Percentiles rank a stretch among this genome's conserved stretches.
Evolutionary conservation across 2,797 vertebrate species (phyloP).

Genomic region (Pangasius sanitwongsei): DNA sequence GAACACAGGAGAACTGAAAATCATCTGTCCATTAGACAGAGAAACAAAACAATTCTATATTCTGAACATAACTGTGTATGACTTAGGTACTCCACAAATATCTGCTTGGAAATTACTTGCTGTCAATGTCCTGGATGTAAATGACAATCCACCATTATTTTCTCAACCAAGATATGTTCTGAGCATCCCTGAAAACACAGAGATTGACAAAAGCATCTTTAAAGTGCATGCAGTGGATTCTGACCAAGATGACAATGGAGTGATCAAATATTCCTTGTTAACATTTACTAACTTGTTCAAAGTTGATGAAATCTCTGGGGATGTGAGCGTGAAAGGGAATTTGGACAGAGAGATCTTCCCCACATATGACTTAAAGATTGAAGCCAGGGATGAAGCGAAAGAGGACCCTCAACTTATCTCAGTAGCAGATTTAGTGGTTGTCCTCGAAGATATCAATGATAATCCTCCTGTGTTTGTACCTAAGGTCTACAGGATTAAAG

Average conservation of each 20-base stretch:
- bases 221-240: slow-evolving; percentile 80
- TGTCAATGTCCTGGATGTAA: slow-evolving; percentile 87
- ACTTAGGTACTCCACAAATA: slow-evolving; percentile 86
- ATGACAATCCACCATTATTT: slow-evolving; percentile 90
- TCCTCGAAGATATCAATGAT: slow-evolving; percentile 90
- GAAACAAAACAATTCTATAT: slow-evolving; percentile 89
- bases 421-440: slow-evolving; percentile 77
- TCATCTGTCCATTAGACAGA: slow-evolving; percentile 86
- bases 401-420: slow-evolving; percentile 82
- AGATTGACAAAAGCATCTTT: slow-evolving; percentile 78
- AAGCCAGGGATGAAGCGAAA: slow-evolving; percentile 87
- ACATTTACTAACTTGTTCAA: slow-evolving; percentile 83
- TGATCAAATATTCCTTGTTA: slow-evolving; percentile 81
- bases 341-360: slow-evolving; percentile 87
- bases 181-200: slow-evolving; percentile 81
- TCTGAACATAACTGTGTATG: slow-evolving; percentile 90
- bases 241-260: slow-evolving; percentile 82
- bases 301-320: slow-evolving; percentile 84
- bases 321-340: slow-evolving; percentile 77
- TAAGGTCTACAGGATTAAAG: slow-evolving; percentile 80
- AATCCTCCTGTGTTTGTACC: slow-evolving; percentile 88
- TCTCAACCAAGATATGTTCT: slow-evolving; percentile 83
- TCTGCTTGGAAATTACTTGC: slow-evolving; percentile 91
- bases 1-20: slow-evolving; percentile 83
- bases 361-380: slow-evolving; percentile 82